Evolutionary conservation across 1,140 invertebrate genomes (phyloP), one percentile per base, ranked within the genome.

Genomic region (Temnothorax curvispinosus): DNA sequence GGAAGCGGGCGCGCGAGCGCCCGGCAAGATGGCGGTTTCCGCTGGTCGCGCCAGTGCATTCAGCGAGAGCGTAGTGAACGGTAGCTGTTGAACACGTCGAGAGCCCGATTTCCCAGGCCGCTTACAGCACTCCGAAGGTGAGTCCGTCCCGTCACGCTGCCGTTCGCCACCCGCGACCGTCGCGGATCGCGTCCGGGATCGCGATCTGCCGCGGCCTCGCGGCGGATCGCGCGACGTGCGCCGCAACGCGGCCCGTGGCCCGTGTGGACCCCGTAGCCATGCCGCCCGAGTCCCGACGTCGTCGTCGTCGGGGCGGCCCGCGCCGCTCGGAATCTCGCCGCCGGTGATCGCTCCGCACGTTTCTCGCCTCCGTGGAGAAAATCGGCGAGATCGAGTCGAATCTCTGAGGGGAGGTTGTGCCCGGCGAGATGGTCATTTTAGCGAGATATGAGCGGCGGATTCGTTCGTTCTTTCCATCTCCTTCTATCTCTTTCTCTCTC

Each of bases 41-140:
- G 94, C 87, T 92, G 87, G 93, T 94, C 90, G 91, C 92, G 92
- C 90, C 93, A 95, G 94, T 94, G 94, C 94, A 94, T 92, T 94
- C 93, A 93, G 94, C 93, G 93, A 94, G 92, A 94, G 93, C 94
- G 92, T 94, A 94, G 94, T 94, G 93, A 90, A 95, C 94, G 93
- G 93, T 91, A 94, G 92, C 92, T 87, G 92, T 95, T 94, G 94
- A 94, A 94, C 94, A 93, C 92, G 89, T 92, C 91, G 92, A 94
- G 94, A 93, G 93, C 93, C 93, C 92, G 91, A 94, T 93, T 94
- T 95, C 93, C 92, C 91, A 94, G 93, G 92, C 93, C 93, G 92
- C 90, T 94, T 92, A 93, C 89, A 95, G 93, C 94, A 94, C 91
- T 93, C 93, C 86, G 92, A 93, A 95, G 94, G 94, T 95, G 92